A percentile compares a stretch with the other conserved stretches of the same genome.
phyloP scores from a whole-genome alignment of 2,113 vertebrate species.

The Oncorhynchus nerka region DNA sequence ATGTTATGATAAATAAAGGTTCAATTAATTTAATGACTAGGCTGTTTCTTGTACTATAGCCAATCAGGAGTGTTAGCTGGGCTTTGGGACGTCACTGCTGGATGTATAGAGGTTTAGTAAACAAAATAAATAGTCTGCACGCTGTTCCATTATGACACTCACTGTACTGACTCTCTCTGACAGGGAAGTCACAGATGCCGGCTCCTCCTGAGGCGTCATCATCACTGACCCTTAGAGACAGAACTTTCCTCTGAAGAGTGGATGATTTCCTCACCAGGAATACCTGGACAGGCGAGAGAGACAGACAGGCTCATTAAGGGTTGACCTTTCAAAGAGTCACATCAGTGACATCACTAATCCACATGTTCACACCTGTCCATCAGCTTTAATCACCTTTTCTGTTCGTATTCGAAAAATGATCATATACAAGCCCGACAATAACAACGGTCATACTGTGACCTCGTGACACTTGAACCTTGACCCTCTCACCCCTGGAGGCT shows the following conservation, averaged over 20 bases:
- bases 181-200: constrained; percentile 81
- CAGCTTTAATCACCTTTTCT: no score
- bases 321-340: no score
- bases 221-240: constrained; percentile 80
- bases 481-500: constrained; percentile 86
- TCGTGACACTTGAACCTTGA: neutral
- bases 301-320: neutral
- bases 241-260: constrained; percentile 85
- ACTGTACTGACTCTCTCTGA: constrained; percentile 94
- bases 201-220: constrained; percentile 52
- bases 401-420: neutral
- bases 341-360: no score
- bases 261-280: constrained; percentile 88
- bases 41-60: no score
- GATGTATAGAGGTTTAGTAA: no score
- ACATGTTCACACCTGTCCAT: no score
- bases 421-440: neutral
- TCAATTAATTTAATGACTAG: no score
- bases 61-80: no score
- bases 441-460: neutral
- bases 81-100: no score
- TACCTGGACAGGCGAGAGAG: constrained; percentile 69
- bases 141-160: constrained; percentile 62
- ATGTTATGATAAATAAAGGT: no score
- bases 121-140: no score